phyloP scores from a whole-genome alignment of 2,888 invertebrate species.

The Drosophila imparisetae region DNA sequence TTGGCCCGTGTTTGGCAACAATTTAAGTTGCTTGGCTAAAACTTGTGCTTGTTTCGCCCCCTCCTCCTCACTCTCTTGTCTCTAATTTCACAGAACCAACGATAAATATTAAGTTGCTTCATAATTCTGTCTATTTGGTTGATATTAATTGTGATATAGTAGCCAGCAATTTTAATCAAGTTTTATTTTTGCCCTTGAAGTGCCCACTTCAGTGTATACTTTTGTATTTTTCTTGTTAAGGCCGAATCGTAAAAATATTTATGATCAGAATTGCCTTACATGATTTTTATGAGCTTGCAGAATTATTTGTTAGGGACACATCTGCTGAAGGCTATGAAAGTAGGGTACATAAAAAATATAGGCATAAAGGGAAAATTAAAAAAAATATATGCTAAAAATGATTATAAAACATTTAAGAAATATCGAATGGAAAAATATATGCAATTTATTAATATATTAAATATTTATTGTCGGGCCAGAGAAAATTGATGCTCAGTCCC shows the following conservation, averaged over 20 bases:
- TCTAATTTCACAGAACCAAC: constrained; percentile 7
- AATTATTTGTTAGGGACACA: background rate
- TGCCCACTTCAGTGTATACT: background rate
- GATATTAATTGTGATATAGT: constrained; percentile 22
- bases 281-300: background rate
- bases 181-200: constrained; percentile 3
- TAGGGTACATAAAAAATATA: background rate
- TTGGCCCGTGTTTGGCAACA: constrained; percentile 38
- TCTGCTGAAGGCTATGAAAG: background rate
- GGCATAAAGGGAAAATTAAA: background rate
- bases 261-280: background rate
- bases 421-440: background rate
- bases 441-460: background rate
- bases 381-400: background rate
- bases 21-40: constrained; percentile 31
- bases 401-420: too few relatives aligned
- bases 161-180: constrained; percentile 35
- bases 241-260: background rate
- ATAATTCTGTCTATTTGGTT: constrained; percentile 11
- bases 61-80: background rate
- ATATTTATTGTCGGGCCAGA: constrained; percentile 2
- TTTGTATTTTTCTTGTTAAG: background rate
- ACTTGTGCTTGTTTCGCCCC: constrained; percentile 3
- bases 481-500: constrained; percentile 84
- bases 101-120: constrained; percentile 15